Evolutionary conservation across 2,797 vertebrate genomes (phyloP).

Genomic region (Spinus olivaceus): DNA sequence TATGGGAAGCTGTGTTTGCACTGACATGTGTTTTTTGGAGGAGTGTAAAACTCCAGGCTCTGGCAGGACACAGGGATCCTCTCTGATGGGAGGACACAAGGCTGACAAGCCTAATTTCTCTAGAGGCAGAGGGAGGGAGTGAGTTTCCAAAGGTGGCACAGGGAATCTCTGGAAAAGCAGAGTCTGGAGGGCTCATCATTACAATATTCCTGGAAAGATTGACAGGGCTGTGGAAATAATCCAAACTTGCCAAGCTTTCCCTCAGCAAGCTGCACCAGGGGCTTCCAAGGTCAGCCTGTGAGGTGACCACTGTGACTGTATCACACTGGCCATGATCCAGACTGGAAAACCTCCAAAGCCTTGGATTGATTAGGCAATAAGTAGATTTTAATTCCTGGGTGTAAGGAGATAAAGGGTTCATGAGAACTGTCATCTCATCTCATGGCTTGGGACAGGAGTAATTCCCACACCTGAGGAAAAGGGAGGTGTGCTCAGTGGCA

Average conservation of each 20-base stretch:
- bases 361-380: neutral
- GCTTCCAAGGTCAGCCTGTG: neutral
- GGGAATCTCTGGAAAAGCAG: neutral
- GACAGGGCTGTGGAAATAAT: neutral
- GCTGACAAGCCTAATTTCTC: neutral
- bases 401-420: neutral
- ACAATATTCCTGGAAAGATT: neutral
- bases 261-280: neutral
- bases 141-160: neutral
- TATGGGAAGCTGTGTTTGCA: neutral
- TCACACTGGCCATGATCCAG: rapidly evolving
- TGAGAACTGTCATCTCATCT: neutral
- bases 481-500: neutral
- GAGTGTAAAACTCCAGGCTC: neutral
- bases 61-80: neutral
- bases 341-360: neutral
- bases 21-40: neutral
- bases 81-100: neutral
- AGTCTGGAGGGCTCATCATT: neutral
- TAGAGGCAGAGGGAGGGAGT: neutral
- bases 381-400: neutral
- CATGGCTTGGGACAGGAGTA: neutral
- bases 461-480: neutral
- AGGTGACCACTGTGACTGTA: neutral
- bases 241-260: neutral